Percentiles rank a stretch among this genome's conserved stretches.
These are phyloP conservation scores for Actinopyga echinites DNA, from an alignment of 53 echinoderm and acorn worm species.

Conservation along the genomic window DNA sequence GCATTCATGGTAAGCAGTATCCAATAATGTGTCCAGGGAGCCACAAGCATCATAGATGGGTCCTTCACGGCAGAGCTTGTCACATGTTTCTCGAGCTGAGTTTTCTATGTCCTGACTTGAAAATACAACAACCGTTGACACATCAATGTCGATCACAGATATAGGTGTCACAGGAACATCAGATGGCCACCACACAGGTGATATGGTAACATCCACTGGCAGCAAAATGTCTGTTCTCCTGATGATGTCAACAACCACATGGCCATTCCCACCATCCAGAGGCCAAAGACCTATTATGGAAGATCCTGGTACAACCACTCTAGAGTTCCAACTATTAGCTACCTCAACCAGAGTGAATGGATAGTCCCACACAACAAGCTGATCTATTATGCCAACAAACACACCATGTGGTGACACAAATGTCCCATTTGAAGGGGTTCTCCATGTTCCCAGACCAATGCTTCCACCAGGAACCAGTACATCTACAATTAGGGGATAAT, in stretches of 20 bases:
- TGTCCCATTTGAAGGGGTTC: slow-evolving; percentile 60
- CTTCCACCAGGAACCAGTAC: slow-evolving; percentile 63
- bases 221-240: slow-evolving; percentile 51
- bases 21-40: slow-evolving; percentile 46
- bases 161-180: slow-evolving; percentile 55
- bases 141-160: not conserved
- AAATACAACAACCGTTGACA: slow-evolving; percentile 56
- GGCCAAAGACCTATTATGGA: slow-evolving; percentile 65
- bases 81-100: slow-evolving; percentile 54
- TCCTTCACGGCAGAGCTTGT: slow-evolving; percentile 55
- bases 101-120: slow-evolving; percentile 41
- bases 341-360: slow-evolving; percentile 67
- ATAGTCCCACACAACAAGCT: slow-evolving; percentile 43
- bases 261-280: slow-evolving; percentile 67
- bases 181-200: slow-evolving; percentile 66
- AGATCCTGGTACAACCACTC: slow-evolving; percentile 43
- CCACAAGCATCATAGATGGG: slow-evolving; percentile 56
- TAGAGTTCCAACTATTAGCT: slow-evolving; percentile 58
- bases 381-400: slow-evolving; percentile 46
- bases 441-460: slow-evolving; percentile 85
- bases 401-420: slow-evolving; percentile 11
- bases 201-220: slow-evolving; percentile 50
- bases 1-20: slow-evolving; percentile 75
- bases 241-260: slow-evolving; percentile 49
- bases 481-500: slow-evolving; percentile 4